These are phyloP conservation scores for Takifugu rubripes DNA, from an alignment of 2,797 vertebrate species.

Conservation along the genomic window DNA sequence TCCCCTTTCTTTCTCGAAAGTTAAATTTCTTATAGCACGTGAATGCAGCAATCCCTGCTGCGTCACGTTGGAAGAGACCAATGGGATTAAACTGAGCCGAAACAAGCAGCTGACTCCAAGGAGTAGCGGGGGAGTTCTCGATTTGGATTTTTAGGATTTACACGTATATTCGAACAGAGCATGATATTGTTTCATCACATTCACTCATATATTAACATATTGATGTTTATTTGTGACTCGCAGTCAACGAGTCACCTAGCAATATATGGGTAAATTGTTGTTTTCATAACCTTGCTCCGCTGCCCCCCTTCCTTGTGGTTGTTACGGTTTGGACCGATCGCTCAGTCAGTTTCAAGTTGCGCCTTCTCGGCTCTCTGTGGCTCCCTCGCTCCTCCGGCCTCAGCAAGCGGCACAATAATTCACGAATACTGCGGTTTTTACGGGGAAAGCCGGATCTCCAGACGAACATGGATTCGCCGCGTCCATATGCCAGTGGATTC, in stretches of 20 bases:
- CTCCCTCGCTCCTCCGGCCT: constrained; percentile 14
- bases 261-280: neutral
- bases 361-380: constrained; percentile 40
- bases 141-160: neutral
- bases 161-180: fast-evolving
- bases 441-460: neutral
- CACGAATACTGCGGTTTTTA: constrained; percentile 2
- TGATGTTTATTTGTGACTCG: fast-evolving
- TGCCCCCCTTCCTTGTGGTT: constrained; percentile 21
- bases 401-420: neutral
- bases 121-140: neutral
- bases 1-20: constrained; percentile 4
- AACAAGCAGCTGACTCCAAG: constrained; percentile 39
- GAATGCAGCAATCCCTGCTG: constrained; percentile 42
- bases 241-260: neutral
- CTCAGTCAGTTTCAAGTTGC: constrained; percentile 76
- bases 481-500: constrained; percentile 17
- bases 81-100: constrained; percentile 72
- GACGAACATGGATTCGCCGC: constrained; percentile 36
- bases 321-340: constrained; percentile 45
- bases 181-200: fast-evolving
- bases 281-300: neutral
- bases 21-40: constrained; percentile 32
- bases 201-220: fast-evolving
- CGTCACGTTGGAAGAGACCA: constrained; percentile 71